Evolutionary conservation across 2,797 vertebrate genomes (phyloP).

Genomic region (Danio albolineatus): DNA sequence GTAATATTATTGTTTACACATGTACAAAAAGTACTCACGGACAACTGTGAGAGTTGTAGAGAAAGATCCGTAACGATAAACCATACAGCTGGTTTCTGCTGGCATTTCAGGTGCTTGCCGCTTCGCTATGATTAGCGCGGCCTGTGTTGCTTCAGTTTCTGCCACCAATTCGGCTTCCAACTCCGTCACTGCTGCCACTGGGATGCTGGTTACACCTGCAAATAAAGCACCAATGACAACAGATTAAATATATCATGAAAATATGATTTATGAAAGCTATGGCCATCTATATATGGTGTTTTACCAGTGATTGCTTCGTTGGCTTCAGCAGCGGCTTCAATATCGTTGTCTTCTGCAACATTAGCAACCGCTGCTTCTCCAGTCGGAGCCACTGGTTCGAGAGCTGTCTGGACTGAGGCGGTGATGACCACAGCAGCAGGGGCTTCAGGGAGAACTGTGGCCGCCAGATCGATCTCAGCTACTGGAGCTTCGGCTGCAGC

Average conservation of each 20-base stretch:
- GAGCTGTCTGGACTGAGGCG: slow-evolving; percentile 50
- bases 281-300: background rate
- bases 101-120: slow-evolving; percentile 82
- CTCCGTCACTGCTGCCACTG: slow-evolving; percentile 49
- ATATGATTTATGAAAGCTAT: background rate
- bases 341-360: slow-evolving; percentile 64
- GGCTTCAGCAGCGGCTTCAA: slow-evolving; percentile 64
- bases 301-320: slow-evolving; percentile 43
- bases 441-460: slow-evolving; percentile 53
- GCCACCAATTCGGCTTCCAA: slow-evolving; percentile 57
- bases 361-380: slow-evolving; percentile 34
- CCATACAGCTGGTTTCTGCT: slow-evolving; percentile 76
- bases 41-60: slow-evolving; percentile 84
- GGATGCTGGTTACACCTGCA: slow-evolving; percentile 43
- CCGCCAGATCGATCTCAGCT: slow-evolving; percentile 51
- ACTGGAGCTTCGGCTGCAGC: slow-evolving; percentile 43
- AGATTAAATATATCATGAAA: background rate
- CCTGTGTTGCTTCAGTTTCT: slow-evolving; percentile 68
- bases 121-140: slow-evolving; percentile 81
- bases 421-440: slow-evolving; percentile 60
- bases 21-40: slow-evolving; percentile 79
- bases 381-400: background rate
- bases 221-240: background rate
- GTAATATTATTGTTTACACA: background rate
- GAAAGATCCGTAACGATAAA: slow-evolving; percentile 92